phyloP scores from a whole-genome alignment of 53 echinoderm and acorn worm species.

The Astropecten irregularis region DNA sequence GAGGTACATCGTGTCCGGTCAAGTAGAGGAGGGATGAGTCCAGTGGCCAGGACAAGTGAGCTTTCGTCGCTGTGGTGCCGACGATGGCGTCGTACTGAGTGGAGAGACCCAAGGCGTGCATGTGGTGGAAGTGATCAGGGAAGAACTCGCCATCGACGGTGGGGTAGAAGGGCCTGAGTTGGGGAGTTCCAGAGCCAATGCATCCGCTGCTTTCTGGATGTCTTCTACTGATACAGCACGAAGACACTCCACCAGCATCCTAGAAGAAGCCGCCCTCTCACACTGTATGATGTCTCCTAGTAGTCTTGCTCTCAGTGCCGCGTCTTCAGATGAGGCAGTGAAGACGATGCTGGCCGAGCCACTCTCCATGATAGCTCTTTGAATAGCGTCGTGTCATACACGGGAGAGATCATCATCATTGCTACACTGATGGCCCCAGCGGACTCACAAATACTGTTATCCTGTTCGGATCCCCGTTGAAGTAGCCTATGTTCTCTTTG shows the following conservation, averaged over 20 bases:
- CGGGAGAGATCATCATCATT: background rate
- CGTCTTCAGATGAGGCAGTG: background rate
- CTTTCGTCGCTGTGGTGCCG: conserved; percentile 56
- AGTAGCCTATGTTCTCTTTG: conserved; percentile 49
- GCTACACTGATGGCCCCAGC: conserved; percentile 30
- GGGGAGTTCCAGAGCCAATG: no score
- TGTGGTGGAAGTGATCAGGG: background rate
- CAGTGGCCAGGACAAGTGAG: background rate
- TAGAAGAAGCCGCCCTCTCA: background rate
- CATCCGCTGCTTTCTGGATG: background rate
- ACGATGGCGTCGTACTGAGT: conserved; percentile 46
- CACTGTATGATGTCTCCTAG: background rate
- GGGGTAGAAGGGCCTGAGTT: conserved; percentile 7
- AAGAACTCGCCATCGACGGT: conserved; percentile 57
- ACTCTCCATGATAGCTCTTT: conserved; percentile 25
- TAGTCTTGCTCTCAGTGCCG: background rate
- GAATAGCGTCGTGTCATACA: conserved; percentile 23
- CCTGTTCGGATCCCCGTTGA: conserved; percentile 60
- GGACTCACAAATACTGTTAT: conserved; percentile 72
- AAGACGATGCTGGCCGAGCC: background rate
- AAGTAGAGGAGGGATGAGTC: background rate
- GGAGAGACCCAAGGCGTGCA: background rate
- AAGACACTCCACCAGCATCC: background rate
- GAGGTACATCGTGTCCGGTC: no score
- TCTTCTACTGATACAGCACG: background rate